Conservation (phyloP, 2,113 vertebrate species). For the Lepisosteus osseus region DNA sequence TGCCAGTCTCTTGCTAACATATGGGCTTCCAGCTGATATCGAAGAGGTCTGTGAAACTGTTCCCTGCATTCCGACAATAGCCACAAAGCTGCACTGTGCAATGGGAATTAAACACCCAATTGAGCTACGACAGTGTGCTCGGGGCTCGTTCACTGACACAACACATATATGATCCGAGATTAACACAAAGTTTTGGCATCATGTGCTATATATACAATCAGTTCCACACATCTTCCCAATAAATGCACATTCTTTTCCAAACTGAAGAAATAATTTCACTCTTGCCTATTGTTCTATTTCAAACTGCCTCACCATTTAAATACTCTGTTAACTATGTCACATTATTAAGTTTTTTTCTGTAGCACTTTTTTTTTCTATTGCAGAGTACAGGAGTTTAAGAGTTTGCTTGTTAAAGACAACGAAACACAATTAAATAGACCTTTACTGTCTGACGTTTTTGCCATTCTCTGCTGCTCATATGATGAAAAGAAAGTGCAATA, state of each 20-base stretch:
- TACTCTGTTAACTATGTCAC: too few species aligned
- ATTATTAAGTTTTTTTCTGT: too few species aligned
- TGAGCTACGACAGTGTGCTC: neutral
- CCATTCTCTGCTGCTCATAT: neutral
- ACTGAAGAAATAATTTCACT: too few species aligned
- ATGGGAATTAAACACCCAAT: neutral
- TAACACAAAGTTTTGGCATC: too few species aligned
- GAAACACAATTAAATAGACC: too few species aligned
- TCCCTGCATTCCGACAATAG: conserved; percentile 19
- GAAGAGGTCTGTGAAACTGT: conserved; percentile 12
- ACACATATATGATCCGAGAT: neutral
- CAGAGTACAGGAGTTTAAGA: neutral
- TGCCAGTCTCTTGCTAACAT: conserved; percentile 40
- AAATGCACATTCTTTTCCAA: too few species aligned
- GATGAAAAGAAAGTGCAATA: conserved; percentile 13
- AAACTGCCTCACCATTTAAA: too few species aligned
- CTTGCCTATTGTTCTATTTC: too few species aligned
- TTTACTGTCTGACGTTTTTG: neutral
- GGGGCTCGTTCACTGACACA: neutral
- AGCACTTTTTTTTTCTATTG: too few species aligned
- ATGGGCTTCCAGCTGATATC: conserved; percentile 19
- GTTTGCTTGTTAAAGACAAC: neutral
- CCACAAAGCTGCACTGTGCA: neutral
- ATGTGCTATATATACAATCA: too few species aligned
- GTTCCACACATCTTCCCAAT: too few species aligned